Evolutionary conservation across 2,113 vertebrate species (phyloP).

Genomic region (Catharus minimus): DNA sequence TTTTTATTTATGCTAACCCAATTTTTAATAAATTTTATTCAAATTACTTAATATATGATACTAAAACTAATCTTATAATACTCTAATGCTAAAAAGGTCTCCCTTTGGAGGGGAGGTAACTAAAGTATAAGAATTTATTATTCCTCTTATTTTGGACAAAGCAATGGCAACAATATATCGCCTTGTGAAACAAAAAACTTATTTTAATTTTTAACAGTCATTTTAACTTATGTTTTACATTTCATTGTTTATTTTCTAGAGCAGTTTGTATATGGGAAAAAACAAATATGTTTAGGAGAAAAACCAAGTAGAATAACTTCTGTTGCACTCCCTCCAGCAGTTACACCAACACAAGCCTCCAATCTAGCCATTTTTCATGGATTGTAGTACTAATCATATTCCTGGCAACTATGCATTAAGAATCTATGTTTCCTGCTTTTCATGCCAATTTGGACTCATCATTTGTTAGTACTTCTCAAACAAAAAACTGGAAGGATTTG

Average conservation of each 20-base stretch:
- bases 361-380: background rate
- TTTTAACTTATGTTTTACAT: background rate
- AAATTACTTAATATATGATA: background rate
- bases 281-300: background rate
- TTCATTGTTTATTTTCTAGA: background rate
- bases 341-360: background rate
- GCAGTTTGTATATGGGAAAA: background rate
- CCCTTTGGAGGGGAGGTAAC: background rate
- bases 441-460: background rate
- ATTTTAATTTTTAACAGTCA: background rate
- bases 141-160: background rate
- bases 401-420: conserved; percentile 9
- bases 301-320: background rate
- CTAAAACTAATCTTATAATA: background rate
- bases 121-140: background rate
- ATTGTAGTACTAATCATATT: background rate
- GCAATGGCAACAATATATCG: background rate
- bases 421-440: background rate
- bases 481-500: background rate
- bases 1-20: background rate
- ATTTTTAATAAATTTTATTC: background rate
- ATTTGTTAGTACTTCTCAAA: conserved; percentile 22
- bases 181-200: background rate
- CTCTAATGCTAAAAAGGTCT: background rate
- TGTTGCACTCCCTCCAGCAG: background rate